Evolutionary conservation across 2,888 invertebrate species (phyloP), one percentile per base, ranked within the genome.

Genomic region (Amphipoea lucens): DNA sequence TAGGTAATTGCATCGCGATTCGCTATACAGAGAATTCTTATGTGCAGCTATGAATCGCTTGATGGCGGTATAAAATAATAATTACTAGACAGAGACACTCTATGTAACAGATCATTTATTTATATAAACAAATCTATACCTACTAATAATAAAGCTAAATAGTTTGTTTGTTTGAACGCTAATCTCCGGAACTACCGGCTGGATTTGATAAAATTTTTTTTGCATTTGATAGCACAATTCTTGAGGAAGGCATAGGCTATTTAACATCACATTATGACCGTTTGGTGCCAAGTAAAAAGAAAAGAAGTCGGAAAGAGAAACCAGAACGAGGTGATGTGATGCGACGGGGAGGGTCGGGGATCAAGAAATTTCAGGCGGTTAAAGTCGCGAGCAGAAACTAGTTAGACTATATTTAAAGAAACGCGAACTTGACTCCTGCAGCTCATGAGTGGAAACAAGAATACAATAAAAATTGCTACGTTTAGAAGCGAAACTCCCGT

Each of bases 21-120:
- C 2, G 40, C 40, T 54, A 40, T 14, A 82, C 57, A 78, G 51
- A 74, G 40, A 79, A 79, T 79, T 48, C 48, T 71, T 66, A 45
- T 73, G 40, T 57, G 48, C 36, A 60, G 48, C 62, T 51, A 60
- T n/a, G 40, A 78, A 36, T 65, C 57, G 12, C 69, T 51, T 66
- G 67, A 63, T 40, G 40, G 57, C 29, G 14, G 40, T 20, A 74
- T 83, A 54, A 65, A 78, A 73, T 65, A 79, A 54, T 83, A 66
- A 79, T 82, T 54, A 45, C 36, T 60, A 74, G n/a, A 20, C 45
- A 57, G 62, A 68, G 20, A 6, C 14, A 62, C 40, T 48, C 5
- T 66, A 54, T 17, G 0, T 45, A 7, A 29, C 5, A 17, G 7
- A 40, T 20, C 5, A 23, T 67, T 45, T 67, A 62, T 78, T 67